A percentile compares a stretch with the other conserved stretches of the same genome.
Conservation (phyloP, 2,888 invertebrate species). For the Agriopis leucophaearia region DNA sequence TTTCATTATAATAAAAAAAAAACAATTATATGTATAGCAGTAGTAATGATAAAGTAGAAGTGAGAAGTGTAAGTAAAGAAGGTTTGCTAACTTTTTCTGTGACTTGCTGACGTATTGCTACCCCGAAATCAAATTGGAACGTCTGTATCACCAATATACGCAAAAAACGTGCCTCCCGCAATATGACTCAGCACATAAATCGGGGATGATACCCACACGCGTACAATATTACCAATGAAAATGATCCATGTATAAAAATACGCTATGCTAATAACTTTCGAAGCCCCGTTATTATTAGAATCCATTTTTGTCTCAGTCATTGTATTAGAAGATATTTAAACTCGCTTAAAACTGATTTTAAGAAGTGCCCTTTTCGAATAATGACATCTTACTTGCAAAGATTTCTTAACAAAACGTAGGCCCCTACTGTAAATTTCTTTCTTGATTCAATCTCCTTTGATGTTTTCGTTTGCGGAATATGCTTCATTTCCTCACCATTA, state of each 20-base stretch:
- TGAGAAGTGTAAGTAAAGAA: neutral
- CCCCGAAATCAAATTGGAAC: slow-evolving; percentile 51
- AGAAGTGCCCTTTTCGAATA: slow-evolving; percentile 55
- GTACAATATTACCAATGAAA: slow-evolving; percentile 24
- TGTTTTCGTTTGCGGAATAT: slow-evolving; percentile 33
- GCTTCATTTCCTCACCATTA: slow-evolving; percentile 36
- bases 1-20: neutral
- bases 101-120: slow-evolving; percentile 54
- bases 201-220: slow-evolving; percentile 29
- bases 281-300: slow-evolving; percentile 19
- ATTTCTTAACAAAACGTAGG: slow-evolving; percentile 59
- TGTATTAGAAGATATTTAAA: slow-evolving; percentile 6
- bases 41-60: neutral
- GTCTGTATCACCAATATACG: slow-evolving; percentile 46
- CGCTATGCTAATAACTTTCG: slow-evolving; percentile 14
- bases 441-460: slow-evolving; percentile 51
- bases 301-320: slow-evolving; percentile 3
- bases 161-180: slow-evolving; percentile 44
- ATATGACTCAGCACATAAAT: slow-evolving; percentile 56
- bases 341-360: slow-evolving; percentile 6
- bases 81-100: slow-evolving; percentile 54
- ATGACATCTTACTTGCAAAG: slow-evolving; percentile 56
- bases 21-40: neutral
- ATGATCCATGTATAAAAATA: slow-evolving; percentile 29
- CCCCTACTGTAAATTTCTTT: slow-evolving; percentile 47